These are phyloP conservation scores for Astyanax mexicanus DNA, from an alignment of 2,797 vertebrate species.

Conservation along the genomic window DNA sequence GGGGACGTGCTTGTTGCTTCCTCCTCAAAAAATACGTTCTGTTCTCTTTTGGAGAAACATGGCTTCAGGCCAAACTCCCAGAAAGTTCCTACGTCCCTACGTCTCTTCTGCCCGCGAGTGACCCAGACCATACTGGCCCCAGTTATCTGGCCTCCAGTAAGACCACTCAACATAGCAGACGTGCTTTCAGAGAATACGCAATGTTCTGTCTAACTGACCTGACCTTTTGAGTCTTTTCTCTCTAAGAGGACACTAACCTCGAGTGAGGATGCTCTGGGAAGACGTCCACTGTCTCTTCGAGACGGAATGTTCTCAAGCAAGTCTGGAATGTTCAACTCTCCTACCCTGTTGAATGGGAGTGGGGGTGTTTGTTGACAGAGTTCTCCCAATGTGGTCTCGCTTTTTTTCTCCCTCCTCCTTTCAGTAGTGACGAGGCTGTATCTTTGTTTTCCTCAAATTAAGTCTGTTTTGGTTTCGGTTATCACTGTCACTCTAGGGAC, in stretches of 20 bases:
- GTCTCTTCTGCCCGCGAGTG: background rate
- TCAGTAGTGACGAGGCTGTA: slow-evolving; percentile 23
- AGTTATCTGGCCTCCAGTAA: background rate
- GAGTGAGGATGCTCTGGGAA: slow-evolving; percentile 35
- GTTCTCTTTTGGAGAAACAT: slow-evolving; percentile 57
- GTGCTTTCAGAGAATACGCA: background rate
- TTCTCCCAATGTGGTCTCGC: slow-evolving; percentile 8
- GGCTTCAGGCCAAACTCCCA: slow-evolving; percentile 66
- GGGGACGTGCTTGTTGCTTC: slow-evolving; percentile 56
- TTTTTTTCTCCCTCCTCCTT: background rate
- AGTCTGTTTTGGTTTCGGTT: slow-evolving; percentile 33
- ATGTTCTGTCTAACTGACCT: slow-evolving; percentile 6
- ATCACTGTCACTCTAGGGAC: slow-evolving; percentile 19
- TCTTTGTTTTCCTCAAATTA: slow-evolving; percentile 39
- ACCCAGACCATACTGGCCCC: slow-evolving; percentile 27
- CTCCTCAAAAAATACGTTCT: slow-evolving; percentile 56
- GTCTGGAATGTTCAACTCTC: slow-evolving; percentile 67
- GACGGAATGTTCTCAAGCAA: slow-evolving; percentile 73
- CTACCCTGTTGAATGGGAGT: slow-evolving; percentile 45
- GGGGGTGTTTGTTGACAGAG: slow-evolving; percentile 45
- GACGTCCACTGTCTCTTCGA: slow-evolving; percentile 38
- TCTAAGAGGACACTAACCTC: slow-evolving; percentile 6
- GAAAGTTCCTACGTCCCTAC: slow-evolving; percentile 61
- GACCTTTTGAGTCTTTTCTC: background rate
- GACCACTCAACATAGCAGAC: background rate